Base-by-base conservation (phyloP, 2,797 vertebrate species). In the Hydrophis major region DNA sequence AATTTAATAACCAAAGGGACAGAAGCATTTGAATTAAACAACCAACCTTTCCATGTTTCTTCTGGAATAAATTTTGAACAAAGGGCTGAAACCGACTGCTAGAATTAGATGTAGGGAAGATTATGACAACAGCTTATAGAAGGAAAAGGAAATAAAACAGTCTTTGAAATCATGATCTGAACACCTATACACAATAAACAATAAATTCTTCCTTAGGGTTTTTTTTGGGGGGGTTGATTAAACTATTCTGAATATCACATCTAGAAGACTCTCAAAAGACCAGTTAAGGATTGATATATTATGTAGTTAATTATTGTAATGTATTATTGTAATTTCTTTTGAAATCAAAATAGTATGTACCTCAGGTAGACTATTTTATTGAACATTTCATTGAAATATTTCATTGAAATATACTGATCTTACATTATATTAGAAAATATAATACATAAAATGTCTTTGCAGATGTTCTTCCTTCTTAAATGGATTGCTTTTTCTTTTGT, bases 11-110 rank as follows among this genome's bases (percentile, higher is more conserved):
- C 37, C 93, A n/a, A 20, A 37, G 86, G 86, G 25, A 90, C 92
- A 91, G 63, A 89, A 89, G 25, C 91, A 89, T 95, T 53, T 93
- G 69, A 96, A 95, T 63, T 63, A 94, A 89, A 0, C 57, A 94
- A n/a, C 91, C 55, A 92, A 28, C 60, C 13, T 89, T 91, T 94
- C 57, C 20, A 27, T 53, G 16, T 63, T 86, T 93, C 6, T 55
- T 93, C 4, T 57, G 13, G 42, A 92, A 89, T n/a, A 93, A 93
- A 22, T 60, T 42, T 22, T 86, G 22, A 90, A 87, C 89, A 56
- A 92, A 83, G 22, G 1, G 0, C 57, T 32, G 4, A 20, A 25
- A 28, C 20, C 88, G 53, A 61, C 4, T 95, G 50, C 28, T 12
- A 78, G 86, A 93, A 88, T 2, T 91, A 14, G 78, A 59, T 0